A percentile compares a stretch with the other conserved stretches of the same genome.
Evolutionary conservation across 2,797 vertebrate species (phyloP).

Genomic region (Crax fasciolata): DNA sequence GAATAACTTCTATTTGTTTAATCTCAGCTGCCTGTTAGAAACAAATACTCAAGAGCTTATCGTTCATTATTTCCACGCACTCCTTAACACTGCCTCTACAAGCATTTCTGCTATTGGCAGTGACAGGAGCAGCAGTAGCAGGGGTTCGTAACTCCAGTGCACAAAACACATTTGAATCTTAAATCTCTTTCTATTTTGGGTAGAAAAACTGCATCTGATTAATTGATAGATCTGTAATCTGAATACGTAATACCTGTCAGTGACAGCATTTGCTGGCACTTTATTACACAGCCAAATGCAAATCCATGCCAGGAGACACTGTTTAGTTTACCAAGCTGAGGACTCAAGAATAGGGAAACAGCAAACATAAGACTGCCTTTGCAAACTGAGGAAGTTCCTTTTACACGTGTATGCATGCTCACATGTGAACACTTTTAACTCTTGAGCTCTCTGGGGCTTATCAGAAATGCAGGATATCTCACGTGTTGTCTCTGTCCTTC

Average conservation of each 20-base stretch:
- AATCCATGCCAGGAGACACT: not conserved
- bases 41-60: not conserved
- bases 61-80: not conserved
- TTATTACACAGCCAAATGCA: not conserved
- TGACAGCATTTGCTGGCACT: not conserved
- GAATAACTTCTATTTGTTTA: not conserved
- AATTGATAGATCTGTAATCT: not conserved
- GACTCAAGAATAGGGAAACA: not conserved
- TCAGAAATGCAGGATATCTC: not conserved
- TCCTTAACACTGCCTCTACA: not conserved
- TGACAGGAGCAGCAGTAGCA: not conserved
- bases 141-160: not conserved
- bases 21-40: not conserved
- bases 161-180: not conserved
- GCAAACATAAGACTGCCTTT: not conserved
- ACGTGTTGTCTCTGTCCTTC: accelerated
- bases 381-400: not conserved
- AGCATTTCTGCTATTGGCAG: not conserved
- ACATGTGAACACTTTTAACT: not conserved
- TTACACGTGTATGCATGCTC: accelerated
- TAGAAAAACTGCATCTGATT: not conserved
- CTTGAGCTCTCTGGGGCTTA: not conserved
- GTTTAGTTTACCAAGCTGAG: not conserved
- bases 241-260: not conserved
- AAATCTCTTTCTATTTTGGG: not conserved